Percentiles rank a stretch among this genome's conserved stretches.
These are phyloP conservation scores for Sialia sialis DNA, from an alignment of 2,113 vertebrate genomes.

Conservation along the genomic window DNA sequence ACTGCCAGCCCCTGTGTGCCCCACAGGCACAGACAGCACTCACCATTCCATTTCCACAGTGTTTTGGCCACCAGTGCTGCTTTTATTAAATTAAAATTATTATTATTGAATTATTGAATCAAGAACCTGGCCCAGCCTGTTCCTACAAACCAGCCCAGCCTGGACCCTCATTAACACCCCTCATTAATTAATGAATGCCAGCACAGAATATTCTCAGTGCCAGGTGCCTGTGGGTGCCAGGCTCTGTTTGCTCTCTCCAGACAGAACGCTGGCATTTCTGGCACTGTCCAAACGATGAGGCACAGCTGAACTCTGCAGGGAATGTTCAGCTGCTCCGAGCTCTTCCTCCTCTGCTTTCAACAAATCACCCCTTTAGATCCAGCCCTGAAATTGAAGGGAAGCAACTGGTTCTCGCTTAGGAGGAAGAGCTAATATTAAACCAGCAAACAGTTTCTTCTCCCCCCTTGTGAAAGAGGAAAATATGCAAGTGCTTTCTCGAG, in stretches of 20 bases:
- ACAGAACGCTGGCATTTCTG: rapidly evolving
- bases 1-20: no score
- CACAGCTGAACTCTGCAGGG: rapidly evolving
- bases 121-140: no score
- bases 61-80: no score
- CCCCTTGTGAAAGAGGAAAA: not conserved
- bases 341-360: not conserved
- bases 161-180: no score
- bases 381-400: not conserved
- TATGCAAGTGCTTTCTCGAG: not conserved
- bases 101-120: no score
- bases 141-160: no score
- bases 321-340: not conserved
- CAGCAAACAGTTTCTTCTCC: not conserved
- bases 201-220: not conserved
- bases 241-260: not conserved
- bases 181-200: no score
- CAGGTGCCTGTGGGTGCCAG: rapidly evolving
- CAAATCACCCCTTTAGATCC: not conserved
- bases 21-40: no score
- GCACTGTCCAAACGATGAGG: rapidly evolving
- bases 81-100: no score
- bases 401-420: not conserved
- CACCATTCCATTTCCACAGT: no score
- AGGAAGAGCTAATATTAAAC: not conserved